A percentile compares a stretch with the other conserved stretches of the same genome.
These are phyloP conservation scores for Drosophila infuscata DNA, from an alignment of 2,888 invertebrate genomes.

Conservation along the genomic window DNA sequence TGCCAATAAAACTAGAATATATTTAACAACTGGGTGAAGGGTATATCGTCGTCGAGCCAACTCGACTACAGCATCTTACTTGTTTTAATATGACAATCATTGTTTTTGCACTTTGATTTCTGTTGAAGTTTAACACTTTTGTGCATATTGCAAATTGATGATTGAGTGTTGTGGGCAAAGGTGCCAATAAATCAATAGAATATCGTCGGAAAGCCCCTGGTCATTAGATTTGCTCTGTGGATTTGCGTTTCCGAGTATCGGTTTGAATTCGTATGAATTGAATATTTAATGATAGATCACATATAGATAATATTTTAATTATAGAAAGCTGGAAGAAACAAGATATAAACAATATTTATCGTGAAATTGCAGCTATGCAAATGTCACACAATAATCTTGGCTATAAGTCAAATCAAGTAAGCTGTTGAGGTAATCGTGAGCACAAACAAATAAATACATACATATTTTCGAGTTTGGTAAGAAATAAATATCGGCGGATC, in stretches of 20 bases:
- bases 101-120: slow-evolving; percentile 17
- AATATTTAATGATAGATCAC: slow-evolving; percentile 24
- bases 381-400: background rate
- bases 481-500: too few species aligned
- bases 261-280: slow-evolving; percentile 8
- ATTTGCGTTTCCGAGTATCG: slow-evolving; percentile 5
- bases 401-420: background rate
- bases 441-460: background rate
- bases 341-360: background rate
- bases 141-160: background rate
- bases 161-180: slow-evolving; percentile 12
- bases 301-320: slow-evolving; percentile 46
- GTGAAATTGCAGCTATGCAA: slow-evolving; percentile 4
- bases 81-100: slow-evolving; percentile 3
- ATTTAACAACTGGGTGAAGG: too few species aligned
- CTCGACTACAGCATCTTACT: too few species aligned
- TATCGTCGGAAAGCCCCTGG: background rate
- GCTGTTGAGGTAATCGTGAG: background rate
- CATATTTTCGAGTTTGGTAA: too few species aligned
- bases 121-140: slow-evolving; percentile 3
- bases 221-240: slow-evolving; percentile 12
- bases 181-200: slow-evolving; percentile 19
- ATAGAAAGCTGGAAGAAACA: slow-evolving; percentile 17
- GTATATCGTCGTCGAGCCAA: too few species aligned
- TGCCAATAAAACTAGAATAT: too few species aligned